Evolutionary conservation across 92 coral and sea anemone genomes (phyloP).

Genomic region (Parazoanthus darwini): DNA sequence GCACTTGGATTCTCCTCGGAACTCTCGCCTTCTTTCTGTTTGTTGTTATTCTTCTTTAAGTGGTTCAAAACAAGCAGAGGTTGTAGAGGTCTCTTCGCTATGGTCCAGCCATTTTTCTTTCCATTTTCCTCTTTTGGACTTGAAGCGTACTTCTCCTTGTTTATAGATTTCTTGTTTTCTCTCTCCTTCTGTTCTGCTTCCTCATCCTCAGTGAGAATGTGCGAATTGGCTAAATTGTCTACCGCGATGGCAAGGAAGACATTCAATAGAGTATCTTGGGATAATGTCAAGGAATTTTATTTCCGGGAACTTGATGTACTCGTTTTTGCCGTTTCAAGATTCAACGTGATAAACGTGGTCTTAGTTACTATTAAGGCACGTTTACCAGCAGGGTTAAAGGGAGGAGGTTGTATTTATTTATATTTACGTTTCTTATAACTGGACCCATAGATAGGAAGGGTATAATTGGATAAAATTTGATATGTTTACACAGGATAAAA

Average conservation of each 20-base stretch:
- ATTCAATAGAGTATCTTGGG: constrained; percentile 87
- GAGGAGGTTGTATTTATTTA: too few species aligned
- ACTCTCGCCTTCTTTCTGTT: constrained; percentile 23
- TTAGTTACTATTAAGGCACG: too few species aligned
- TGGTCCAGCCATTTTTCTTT: constrained; percentile 58
- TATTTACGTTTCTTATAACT: too few species aligned
- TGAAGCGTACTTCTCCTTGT: constrained; percentile 53
- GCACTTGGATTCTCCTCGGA: neutral
- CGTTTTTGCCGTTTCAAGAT: neutral
- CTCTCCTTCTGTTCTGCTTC: constrained; percentile 78
- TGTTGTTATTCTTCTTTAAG: constrained; percentile 39
- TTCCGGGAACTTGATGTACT: neutral
- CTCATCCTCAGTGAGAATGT: constrained; percentile 93
- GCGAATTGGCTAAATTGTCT: constrained; percentile 98
- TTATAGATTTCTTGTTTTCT: constrained; percentile 54
- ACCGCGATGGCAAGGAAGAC: constrained; percentile 99
- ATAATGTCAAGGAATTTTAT: constrained; percentile 45
- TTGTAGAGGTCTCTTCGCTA: constrained; percentile 60
- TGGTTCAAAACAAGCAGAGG: constrained; percentile 53
- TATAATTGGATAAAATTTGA: too few species aligned
- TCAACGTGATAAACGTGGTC: neutral
- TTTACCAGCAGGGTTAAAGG: too few species aligned
- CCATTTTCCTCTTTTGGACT: constrained; percentile 16
- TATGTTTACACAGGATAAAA: neutral
- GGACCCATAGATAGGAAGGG: neutral